Conservation (phyloP, 1,140 invertebrate genomes). For the Acromyrmex heyeri region DNA sequence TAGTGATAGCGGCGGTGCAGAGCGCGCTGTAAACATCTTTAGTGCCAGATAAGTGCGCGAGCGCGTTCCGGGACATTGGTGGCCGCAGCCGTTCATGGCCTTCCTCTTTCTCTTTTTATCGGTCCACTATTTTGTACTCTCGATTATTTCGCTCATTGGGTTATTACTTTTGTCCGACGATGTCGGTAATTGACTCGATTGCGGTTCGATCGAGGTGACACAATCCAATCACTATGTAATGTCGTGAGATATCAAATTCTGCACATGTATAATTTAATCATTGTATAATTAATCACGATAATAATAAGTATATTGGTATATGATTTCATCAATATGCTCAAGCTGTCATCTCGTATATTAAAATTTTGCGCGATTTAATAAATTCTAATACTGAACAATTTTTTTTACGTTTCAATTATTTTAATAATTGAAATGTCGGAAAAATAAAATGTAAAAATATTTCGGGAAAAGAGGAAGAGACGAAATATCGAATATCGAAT, state of each 20-base stretch:
- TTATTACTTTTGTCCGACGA: constrained; percentile 68
- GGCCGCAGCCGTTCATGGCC: constrained; percentile 40
- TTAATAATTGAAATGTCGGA: neutral
- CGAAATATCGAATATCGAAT: neutral
- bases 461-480: neutral
- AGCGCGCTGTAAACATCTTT: constrained; percentile 84
- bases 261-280: neutral
- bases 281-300: constrained; percentile 25
- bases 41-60: constrained; percentile 82
- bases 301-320: constrained; percentile 20
- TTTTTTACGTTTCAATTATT: neutral
- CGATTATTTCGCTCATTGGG: constrained; percentile 79
- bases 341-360: neutral
- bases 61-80: constrained; percentile 38
- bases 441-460: neutral
- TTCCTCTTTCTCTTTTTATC: constrained; percentile 67
- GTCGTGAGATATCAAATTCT: neutral
- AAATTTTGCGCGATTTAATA: constrained; percentile 8
- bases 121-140: constrained; percentile 80
- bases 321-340: neutral
- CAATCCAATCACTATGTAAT: neutral
- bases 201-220: constrained; percentile 26
- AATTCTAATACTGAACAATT: neutral
- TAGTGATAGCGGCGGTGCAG: constrained; percentile 81
- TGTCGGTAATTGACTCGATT: constrained; percentile 13